Percentiles rank a stretch among this genome's conserved stretches.
phyloP scores from a whole-genome alignment of 1,140 invertebrate species.

The Tenebrio molitor region DNA sequence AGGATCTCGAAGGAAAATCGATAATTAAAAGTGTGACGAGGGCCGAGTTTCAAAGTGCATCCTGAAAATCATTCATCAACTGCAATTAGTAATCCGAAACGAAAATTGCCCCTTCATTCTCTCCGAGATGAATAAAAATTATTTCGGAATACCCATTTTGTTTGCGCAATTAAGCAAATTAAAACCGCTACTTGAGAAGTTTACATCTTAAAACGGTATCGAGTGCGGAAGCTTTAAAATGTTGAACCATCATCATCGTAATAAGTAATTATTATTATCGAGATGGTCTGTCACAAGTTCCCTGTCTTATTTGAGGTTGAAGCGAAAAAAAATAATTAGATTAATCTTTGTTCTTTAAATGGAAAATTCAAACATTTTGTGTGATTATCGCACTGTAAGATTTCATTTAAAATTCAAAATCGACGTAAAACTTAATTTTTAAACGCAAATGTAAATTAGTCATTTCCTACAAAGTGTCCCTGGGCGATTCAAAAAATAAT shows the following conservation, averaged over 20 bases:
- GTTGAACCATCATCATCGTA: neutral
- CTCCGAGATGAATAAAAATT: conserved; percentile 7
- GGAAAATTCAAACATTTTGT: too few relatives aligned
- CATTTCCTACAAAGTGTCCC: too few relatives aligned
- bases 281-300: too few relatives aligned
- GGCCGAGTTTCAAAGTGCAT: neutral
- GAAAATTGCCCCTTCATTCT: neutral
- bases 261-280: too few relatives aligned
- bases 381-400: too few relatives aligned
- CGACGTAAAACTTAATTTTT: neutral
- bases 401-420: too few relatives aligned
- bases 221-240: conserved; percentile 12
- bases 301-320: too few relatives aligned
- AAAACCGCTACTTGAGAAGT: conserved; percentile 16
- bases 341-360: too few relatives aligned
- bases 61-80: neutral
- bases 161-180: conserved; percentile 8
- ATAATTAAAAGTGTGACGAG: neutral
- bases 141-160: conserved; percentile 4
- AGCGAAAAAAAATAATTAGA: too few relatives aligned
- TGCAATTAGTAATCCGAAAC: neutral
- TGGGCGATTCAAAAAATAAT: too few relatives aligned
- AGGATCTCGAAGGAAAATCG: neutral
- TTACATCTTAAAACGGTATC: neutral
- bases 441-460: too few relatives aligned